Percentiles rank a stretch among this genome's conserved stretches.
These are phyloP conservation scores for Psittacula cyanocephala DNA, from an alignment of 2,113 vertebrate genomes.

Conservation along the genomic window DNA sequence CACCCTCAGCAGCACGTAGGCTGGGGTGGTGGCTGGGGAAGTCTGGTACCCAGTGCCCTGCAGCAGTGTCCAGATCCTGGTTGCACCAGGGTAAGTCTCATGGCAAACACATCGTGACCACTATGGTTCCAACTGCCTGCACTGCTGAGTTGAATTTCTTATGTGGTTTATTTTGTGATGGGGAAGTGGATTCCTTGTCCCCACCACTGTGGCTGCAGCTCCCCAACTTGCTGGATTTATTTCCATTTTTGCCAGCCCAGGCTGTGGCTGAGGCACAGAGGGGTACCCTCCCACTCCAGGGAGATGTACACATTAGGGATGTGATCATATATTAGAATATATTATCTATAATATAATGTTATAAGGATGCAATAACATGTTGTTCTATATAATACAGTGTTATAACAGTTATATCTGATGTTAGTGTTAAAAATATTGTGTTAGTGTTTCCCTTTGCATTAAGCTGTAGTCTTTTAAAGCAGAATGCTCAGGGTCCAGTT, in stretches of 20 bases:
- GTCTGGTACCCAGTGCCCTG: background rate
- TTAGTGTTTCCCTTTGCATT: background rate
- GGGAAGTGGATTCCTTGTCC: background rate
- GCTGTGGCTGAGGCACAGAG: background rate
- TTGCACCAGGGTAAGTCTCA: background rate
- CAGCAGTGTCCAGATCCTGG: background rate
- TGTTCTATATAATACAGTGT: background rate
- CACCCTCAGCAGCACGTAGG: background rate
- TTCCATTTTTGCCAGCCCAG: background rate
- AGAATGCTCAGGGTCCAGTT: background rate
- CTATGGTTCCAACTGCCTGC: fast-evolving
- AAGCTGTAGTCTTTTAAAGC: background rate
- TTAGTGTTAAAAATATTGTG: background rate
- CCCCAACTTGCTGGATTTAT: background rate
- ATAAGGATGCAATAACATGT: background rate
- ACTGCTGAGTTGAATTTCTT: background rate
- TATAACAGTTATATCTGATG: background rate
- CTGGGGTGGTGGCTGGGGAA: background rate
- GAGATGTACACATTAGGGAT: background rate
- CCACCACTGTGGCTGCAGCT: background rate
- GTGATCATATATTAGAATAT: background rate
- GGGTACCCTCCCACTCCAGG: background rate
- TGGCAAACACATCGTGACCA: background rate
- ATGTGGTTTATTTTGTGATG: background rate
- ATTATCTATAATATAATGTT: background rate